Evolutionary conservation across 2,888 invertebrate species (phyloP).

Genomic region (Uloborus plumipes): DNA sequence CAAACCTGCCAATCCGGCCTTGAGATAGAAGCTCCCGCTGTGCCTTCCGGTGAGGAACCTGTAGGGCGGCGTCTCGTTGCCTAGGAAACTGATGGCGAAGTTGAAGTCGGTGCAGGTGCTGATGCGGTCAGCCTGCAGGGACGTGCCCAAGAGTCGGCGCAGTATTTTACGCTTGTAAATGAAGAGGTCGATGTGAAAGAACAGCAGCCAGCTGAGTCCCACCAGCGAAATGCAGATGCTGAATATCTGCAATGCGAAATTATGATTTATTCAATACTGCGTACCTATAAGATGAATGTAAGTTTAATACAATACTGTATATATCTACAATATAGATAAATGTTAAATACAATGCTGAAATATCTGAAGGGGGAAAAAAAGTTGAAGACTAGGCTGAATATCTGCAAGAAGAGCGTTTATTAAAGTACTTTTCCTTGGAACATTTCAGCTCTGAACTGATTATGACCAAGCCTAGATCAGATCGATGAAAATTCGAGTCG

Average conservation of each 20-base stretch:
- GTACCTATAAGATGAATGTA: too few species aligned
- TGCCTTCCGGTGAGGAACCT: conserved; percentile 75
- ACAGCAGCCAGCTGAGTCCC: conserved; percentile 77
- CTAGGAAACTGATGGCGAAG: conserved; percentile 34
- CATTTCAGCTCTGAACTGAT: too few species aligned
- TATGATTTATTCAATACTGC: too few species aligned
- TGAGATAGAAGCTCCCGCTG: conserved; percentile 82
- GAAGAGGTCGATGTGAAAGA: conserved; percentile 77
- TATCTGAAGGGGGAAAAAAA: too few species aligned
- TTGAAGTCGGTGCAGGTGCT: conserved; percentile 50
- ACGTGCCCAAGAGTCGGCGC: conserved; percentile 27
- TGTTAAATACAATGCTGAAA: too few species aligned
- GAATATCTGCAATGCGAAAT: conserved; percentile 72
- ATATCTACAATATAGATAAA: too few species aligned
- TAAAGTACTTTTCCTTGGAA: too few species aligned
- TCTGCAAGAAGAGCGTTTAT: too few species aligned
- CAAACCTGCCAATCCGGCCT: conserved; percentile 81
- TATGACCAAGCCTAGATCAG: too few species aligned
- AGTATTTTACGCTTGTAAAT: conserved; percentile 71
- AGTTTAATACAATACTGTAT: too few species aligned
- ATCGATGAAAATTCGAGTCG: too few species aligned
- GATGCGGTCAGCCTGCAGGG: conserved; percentile 31
- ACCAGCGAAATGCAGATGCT: conserved; percentile 76
- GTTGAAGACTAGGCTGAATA: too few species aligned
- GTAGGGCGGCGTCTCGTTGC: conserved; percentile 59